Evolutionary conservation across 2,113 vertebrate genomes (phyloP).

Genomic region (Emydura subglobosa): DNA sequence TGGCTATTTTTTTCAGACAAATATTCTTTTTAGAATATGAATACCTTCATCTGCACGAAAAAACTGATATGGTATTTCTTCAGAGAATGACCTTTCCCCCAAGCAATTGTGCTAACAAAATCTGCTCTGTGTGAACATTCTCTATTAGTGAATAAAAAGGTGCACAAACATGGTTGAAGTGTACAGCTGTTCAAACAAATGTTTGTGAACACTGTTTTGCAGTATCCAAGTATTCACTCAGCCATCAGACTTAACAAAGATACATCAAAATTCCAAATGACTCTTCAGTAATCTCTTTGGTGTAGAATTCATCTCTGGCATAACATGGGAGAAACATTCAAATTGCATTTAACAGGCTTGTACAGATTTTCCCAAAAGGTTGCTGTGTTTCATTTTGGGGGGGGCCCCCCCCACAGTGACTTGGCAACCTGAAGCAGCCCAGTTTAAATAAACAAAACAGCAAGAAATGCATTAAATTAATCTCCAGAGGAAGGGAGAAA

Average conservation of each 20-base stretch:
- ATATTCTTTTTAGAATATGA: neutral
- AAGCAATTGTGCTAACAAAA: neutral
- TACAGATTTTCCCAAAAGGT: neutral
- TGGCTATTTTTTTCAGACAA: neutral
- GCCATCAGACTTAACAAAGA: neutral
- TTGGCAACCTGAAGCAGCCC: neutral
- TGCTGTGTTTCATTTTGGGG: neutral
- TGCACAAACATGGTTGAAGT: neutral
- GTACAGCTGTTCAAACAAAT: neutral
- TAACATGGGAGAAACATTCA: neutral
- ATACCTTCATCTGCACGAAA: rapidly evolving
- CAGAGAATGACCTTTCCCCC: neutral
- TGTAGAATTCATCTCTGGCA: neutral
- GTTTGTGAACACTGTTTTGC: neutral
- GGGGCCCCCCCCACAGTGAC: neutral
- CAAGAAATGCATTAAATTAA: neutral
- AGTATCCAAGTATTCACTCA: neutral
- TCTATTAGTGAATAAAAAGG: neutral
- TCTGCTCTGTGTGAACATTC: neutral
- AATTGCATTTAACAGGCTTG: neutral
- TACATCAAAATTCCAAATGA: neutral
- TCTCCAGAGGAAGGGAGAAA: neutral
- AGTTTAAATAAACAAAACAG: neutral
- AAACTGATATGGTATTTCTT: neutral
- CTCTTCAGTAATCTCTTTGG: neutral